Base-by-base conservation (phyloP, 2,888 invertebrate species). In the Mythimna albipuncta region DNA sequence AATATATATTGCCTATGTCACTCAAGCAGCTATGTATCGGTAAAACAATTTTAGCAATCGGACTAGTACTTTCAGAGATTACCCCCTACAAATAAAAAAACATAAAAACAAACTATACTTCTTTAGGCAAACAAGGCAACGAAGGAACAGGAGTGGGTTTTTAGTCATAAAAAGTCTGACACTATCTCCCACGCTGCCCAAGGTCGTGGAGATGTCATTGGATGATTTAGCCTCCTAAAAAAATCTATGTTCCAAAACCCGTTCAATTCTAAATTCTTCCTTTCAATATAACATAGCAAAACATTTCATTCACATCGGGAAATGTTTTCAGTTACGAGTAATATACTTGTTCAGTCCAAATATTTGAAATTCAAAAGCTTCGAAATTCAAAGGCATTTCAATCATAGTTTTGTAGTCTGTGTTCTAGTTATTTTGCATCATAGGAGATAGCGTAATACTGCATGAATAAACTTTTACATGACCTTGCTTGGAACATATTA, bases 361-460 rank as follows among this genome's bases (percentile, higher is more conserved):
- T 44, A 69, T 75, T 69, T 58, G 35, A 38, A 50, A 21, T 58
- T 63, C 58, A 38, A 69, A 52, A 38, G 69, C 50, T 26, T 3
- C 6, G 9, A 68, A 62, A 57, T 26, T 44, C 52, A 52, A 52
- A 76, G 35, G 69, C 26, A 75, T 77, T 77, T 69, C 35, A 77
- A 47, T 76, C 41, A 63, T 59, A 38, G 58, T 52, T 35, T 16
- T 21, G 26, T 75, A 50, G n/a, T 11, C 32, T n/a, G n/a, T 61
- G 55, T 50, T 61, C 19, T 50, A 75, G 19, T 6, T n/a, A 38
- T 57, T 65, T 47, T 13, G 10, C 9, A 2, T 50, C 2, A 41
- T 32, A 50, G 10, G 16, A 58, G 16, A 47, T 52, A 21, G 10
- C 32, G 10, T 52, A 16, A 10, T 61, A 71, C 2, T 2, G 1